phyloP scores from a whole-genome alignment of 2,888 invertebrate genomes.

The Drosophila birchii region DNA sequence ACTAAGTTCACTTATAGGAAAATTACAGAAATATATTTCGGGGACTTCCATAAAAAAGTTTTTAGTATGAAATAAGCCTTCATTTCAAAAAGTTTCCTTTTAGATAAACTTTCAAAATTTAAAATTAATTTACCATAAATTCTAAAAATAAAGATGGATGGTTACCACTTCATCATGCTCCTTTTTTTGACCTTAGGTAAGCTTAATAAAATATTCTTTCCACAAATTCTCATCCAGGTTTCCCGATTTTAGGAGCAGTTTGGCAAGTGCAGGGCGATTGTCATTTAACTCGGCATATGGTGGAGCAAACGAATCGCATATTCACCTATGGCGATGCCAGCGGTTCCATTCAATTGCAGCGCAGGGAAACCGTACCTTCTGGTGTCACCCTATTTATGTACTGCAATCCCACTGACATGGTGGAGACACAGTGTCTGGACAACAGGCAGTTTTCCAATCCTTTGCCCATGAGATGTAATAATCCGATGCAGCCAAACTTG shows the following conservation, averaged over 20 bases:
- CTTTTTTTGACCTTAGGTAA: slow-evolving; percentile 22
- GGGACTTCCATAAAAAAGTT: neutral
- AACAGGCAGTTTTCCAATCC: slow-evolving; percentile 35
- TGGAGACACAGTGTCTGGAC: slow-evolving; percentile 51
- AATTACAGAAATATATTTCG: neutral
- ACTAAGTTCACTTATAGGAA: neutral
- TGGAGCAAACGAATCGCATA: slow-evolving; percentile 59
- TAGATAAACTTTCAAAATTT: slow-evolving; percentile 15
- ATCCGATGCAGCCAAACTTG: slow-evolving; percentile 47
- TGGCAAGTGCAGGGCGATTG: slow-evolving; percentile 32
- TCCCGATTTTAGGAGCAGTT: neutral
- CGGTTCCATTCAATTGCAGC: slow-evolving; percentile 48
- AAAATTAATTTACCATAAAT: neutral
- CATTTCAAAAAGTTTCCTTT: neutral
- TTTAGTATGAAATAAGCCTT: neutral
- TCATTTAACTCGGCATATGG: slow-evolving; percentile 3
- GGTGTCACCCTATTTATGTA: slow-evolving; percentile 47
- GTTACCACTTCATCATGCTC: neutral
- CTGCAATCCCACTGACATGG: slow-evolving; percentile 47
- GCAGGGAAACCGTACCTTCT: slow-evolving; percentile 53
- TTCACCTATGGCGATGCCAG: slow-evolving; percentile 52
- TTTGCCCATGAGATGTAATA: slow-evolving; percentile 45
- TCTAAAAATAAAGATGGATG: neutral
- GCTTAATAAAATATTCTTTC: slow-evolving; percentile 18
- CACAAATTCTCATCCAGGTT: neutral